These are phyloP conservation scores for Diadumene lineata DNA, from an alignment of 92 coral and sea anemone species.

Conservation along the genomic window DNA sequence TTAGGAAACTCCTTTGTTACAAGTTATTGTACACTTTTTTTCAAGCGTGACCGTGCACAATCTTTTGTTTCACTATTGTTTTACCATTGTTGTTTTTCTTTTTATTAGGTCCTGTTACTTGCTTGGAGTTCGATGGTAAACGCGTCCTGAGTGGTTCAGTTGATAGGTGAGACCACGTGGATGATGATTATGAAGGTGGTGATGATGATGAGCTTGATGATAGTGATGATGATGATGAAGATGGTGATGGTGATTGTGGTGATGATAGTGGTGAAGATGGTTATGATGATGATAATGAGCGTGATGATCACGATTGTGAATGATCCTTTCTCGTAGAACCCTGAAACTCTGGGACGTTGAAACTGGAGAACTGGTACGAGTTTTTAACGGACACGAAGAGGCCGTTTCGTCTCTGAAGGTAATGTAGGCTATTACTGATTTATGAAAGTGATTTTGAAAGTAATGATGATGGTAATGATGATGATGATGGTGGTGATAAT, in stretches of 20 bases:
- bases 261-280: background rate
- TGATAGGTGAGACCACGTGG: conserved; percentile 71
- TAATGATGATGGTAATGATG: background rate
- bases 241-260: background rate
- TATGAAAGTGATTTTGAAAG: background rate
- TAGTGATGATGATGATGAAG: background rate
- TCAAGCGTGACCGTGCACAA: too few relatives aligned
- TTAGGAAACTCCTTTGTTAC: too few relatives aligned
- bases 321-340: too few relatives aligned
- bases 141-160: conserved; percentile 74
- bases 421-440: too few relatives aligned
- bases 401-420: conserved; percentile 81
- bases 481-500: background rate
- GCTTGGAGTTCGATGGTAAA: conserved; percentile 65
- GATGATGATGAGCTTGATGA: background rate
- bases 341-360: conserved; percentile 79
- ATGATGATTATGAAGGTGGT: background rate
- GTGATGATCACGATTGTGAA: background rate
- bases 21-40: too few relatives aligned
- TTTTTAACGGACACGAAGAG: conserved; percentile 75
- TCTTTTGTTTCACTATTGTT: too few relatives aligned
- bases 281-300: background rate
- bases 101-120: conserved; percentile 69
- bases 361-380: conserved; percentile 57
- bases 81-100: background rate